phyloP scores from a whole-genome alignment of 1,140 invertebrate species.

The Mactra quadrangularis region DNA sequence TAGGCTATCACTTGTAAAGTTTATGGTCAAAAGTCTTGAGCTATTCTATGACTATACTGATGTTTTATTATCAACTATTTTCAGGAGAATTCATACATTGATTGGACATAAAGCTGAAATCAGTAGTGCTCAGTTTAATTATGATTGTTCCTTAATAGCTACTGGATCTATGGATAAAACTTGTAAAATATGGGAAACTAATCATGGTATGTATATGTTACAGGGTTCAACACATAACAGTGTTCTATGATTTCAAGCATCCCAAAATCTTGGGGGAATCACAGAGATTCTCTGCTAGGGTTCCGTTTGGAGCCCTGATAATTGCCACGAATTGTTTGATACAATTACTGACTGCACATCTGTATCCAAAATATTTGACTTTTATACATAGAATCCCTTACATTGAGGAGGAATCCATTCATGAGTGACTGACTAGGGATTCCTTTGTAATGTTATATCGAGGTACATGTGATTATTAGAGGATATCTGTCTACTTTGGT shows the following conservation, averaged over 20 bases:
- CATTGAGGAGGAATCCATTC: too few species aligned
- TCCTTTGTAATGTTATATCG: too few species aligned
- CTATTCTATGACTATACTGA: too few species aligned
- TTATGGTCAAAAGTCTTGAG: too few species aligned
- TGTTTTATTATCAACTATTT: too few species aligned
- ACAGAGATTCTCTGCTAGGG: not conserved
- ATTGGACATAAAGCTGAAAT: conserved; percentile 89
- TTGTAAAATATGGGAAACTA: conserved; percentile 90
- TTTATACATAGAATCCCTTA: too few species aligned
- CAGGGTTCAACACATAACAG: not conserved
- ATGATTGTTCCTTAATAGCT: conserved; percentile 88
- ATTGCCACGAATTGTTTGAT: not conserved
- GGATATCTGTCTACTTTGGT: too few species aligned
- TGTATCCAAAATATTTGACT: not conserved
- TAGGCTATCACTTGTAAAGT: too few species aligned
- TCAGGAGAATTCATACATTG: conserved; percentile 87
- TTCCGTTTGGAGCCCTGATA: not conserved
- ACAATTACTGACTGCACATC: not conserved
- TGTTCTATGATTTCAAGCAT: not conserved
- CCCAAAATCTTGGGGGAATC: not conserved
- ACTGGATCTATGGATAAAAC: conserved; percentile 90
- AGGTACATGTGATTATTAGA: too few species aligned
- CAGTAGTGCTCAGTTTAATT: conserved; percentile 91
- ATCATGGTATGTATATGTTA: conserved; percentile 68
- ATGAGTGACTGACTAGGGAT: too few species aligned